phyloP scores from a whole-genome alignment of 2,888 invertebrate species.

The Siphonodentalium dalli region DNA sequence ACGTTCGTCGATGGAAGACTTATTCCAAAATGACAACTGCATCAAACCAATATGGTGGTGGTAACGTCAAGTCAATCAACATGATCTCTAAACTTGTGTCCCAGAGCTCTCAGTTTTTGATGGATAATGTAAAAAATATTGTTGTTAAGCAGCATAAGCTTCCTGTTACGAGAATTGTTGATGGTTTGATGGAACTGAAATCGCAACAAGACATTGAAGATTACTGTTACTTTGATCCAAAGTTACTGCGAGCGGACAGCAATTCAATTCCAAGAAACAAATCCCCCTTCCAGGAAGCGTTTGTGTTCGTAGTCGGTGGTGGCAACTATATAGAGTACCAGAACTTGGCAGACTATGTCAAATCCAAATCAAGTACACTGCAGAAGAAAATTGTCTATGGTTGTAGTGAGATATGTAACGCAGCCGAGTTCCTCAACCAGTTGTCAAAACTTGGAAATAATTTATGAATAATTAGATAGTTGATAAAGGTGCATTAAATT shows the following conservation, averaged over 20 bases:
- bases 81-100: constrained; percentile 98
- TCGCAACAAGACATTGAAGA: constrained; percentile 82
- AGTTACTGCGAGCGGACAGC: constrained; percentile 76
- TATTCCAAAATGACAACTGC: constrained; percentile 79
- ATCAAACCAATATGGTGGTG: constrained; percentile 75
- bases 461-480: constrained; percentile 10
- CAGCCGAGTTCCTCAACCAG: constrained; percentile 92
- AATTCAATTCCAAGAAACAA: constrained; percentile 56
- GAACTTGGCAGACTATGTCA: constrained; percentile 93
- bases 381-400: constrained; percentile 90
- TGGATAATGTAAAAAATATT: constrained; percentile 99
- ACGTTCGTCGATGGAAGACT: constrained; percentile 91
- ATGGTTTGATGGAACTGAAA: constrained; percentile 83
- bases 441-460: constrained; percentile 47
- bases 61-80: constrained; percentile 91
- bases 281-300: constrained; percentile 63
- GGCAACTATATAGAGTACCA: constrained; percentile 99
- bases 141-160: constrained; percentile 97
- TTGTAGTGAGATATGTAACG: constrained; percentile 91
- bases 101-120: constrained; percentile 95
- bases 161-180: constrained; percentile 91
- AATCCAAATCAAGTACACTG: constrained; percentile 72
- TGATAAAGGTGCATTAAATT: no score
- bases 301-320: constrained; percentile 69
- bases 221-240: constrained; percentile 93